Evolutionary conservation across 2,113 vertebrate species (phyloP), one percentile per base, ranked within the genome.

Genomic region (Eubucco bourcierii): DNA sequence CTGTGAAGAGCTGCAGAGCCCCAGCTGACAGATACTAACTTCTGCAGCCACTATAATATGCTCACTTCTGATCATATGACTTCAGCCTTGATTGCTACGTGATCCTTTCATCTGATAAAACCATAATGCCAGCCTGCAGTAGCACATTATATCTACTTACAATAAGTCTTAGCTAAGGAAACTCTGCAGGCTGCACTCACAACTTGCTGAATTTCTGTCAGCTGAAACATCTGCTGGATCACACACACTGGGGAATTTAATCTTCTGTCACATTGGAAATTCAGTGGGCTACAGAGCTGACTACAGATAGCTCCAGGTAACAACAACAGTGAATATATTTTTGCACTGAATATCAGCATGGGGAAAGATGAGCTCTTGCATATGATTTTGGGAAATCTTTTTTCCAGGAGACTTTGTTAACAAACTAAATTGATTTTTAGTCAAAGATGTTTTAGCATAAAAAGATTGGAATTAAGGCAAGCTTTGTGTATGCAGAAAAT

Each of bases 291-390:
- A 60, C 41, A 23, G 10, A 53, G 41, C 82, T 80, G 90, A 79
- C 34, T 67, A 68, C 67, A 93, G 78, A 90, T 87, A 59, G 93
- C 93, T 83, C 58, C 72, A 53, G n/a, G 67, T 28, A 53, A 95
- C 72, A 53, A 95, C 72, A 92, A 59, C 23, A 44, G 4, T 55
- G 87, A 88, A 92, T 75, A 47, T 56, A 64, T 90, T 92, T 92
- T 71, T 95, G 61, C 84, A 74, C 94, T 67, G 74, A 65, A 72
- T 90, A 95, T 60, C 81, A 94, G 47, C 72, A 12, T 39, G 47
- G 79, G 91, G 87, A 95, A 85, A 80, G 29, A 47, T 2, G 19
- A 93, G 75, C 56, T 87, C 44, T 76, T 77, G 75, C 87, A 87
- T 77, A 56, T 7, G 53, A 93, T 80, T 84, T 80, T 17, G 59